Evolutionary conservation across 2,113 vertebrate species (phyloP).

Genomic region (Turdus rufiventris): DNA sequence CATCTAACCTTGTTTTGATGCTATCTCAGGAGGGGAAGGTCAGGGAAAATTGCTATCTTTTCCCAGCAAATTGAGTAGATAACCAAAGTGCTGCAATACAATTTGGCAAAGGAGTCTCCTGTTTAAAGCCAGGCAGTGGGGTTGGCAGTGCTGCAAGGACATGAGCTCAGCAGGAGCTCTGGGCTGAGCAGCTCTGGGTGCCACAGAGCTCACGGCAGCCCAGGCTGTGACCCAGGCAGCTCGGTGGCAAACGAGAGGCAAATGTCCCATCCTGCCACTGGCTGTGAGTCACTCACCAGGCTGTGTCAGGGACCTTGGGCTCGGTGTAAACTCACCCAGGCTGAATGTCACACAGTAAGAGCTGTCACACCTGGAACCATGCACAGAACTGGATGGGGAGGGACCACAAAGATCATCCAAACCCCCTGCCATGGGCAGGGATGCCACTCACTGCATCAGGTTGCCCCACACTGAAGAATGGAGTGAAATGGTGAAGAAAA

Average conservation of each 20-base stretch:
- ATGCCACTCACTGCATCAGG: background rate
- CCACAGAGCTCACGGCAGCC: background rate
- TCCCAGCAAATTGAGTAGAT: background rate
- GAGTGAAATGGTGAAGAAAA: background rate
- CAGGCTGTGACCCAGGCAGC: background rate
- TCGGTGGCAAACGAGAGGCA: background rate
- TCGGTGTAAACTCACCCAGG: background rate
- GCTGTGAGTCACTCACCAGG: background rate
- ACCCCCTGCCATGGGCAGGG: no score
- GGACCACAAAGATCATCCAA: background rate
- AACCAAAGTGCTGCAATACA: background rate
- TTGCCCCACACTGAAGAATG: accelerated
- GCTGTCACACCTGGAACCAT: background rate
- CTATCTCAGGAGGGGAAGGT: conserved; percentile 3
- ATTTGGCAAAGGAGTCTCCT: background rate
- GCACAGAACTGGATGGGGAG: background rate
- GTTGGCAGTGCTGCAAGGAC: background rate
- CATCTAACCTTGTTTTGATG: conserved; percentile 37
- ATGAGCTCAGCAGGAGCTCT: background rate
- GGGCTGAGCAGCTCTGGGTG: background rate
- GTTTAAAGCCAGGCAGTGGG: background rate
- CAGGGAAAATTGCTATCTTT: conserved; percentile 26
- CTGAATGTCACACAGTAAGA: background rate
- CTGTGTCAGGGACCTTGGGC: background rate
- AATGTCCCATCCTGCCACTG: background rate